Evolutionary conservation across 2,113 vertebrate species (phyloP).

Genomic region (Ceratotherium simum): DNA sequence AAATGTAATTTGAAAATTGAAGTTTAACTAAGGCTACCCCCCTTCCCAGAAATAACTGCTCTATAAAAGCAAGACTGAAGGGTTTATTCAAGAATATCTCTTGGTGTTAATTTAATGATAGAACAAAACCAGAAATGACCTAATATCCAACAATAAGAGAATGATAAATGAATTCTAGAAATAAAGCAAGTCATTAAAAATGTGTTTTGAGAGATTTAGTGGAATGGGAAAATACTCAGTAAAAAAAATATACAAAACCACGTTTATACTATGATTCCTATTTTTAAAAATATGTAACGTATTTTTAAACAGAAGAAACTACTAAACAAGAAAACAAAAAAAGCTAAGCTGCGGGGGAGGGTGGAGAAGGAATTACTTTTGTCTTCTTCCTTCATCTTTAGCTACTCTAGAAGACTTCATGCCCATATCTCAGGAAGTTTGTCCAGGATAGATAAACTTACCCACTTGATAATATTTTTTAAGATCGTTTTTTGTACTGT

Average conservation of each 20-base stretch:
- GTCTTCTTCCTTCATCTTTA: not conserved
- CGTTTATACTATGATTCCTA: not conserved
- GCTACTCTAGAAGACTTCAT: not conserved
- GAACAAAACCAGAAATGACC: not conserved
- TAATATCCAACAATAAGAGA: not conserved
- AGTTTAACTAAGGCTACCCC: not conserved
- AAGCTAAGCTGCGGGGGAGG: not conserved
- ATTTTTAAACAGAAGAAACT: conserved; percentile 29
- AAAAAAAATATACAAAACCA: not conserved
- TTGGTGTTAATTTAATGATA: not conserved
- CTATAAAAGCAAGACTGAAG: not conserved
- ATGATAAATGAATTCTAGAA: not conserved
- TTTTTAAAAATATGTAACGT: not conserved
- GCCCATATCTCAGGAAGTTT: not conserved
- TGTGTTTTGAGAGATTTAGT: not conserved
- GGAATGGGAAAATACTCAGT: not conserved
- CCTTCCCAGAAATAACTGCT: not conserved
- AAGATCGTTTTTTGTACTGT: not conserved
- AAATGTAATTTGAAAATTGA: conserved; percentile 21
- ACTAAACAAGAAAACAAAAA: not conserved
- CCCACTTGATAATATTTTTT: not conserved
- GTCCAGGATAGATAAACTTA: not conserved
- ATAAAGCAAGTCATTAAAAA: not conserved
- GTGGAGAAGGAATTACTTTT: not conserved
- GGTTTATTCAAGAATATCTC: not conserved